Base-by-base conservation (phyloP, 2,797 vertebrate genomes). In the Rhynchotus rufescens region DNA sequence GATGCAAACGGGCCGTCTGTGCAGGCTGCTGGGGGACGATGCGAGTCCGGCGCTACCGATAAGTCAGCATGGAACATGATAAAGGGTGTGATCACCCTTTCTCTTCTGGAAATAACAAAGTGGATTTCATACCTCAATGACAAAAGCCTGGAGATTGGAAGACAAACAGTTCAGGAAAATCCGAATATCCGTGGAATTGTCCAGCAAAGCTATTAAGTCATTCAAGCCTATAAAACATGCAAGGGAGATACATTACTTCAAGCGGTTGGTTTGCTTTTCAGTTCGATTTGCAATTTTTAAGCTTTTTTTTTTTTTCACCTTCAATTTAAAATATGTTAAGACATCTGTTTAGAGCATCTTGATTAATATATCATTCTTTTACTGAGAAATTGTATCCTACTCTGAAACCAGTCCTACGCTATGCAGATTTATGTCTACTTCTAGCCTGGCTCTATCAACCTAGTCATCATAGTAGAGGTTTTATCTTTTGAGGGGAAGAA, bases 81-180 rank as follows among this genome's bases (percentile, higher is more conserved):
- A 83, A 92, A 52, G 42, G 1, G 59, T 32, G 15, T 68, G 28
- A 77, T 79, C 14, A 1, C 8, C 67, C 77, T 75, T 89, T 66
- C 51, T 80, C 69, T 88, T 54, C 54, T 91, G 85, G 85, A 88
- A 77, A 72, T 78, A 16, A 81, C 52, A 74, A 34, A 47, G 57
- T 49, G 60, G 28, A 77, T 90, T 95, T 90, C 74, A 52, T 97
- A 98, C 97, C 97, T 98, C 91, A 90, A 98, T 96, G 75, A 98
- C 59, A 67, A 96, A 96, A 60, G 69, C 85, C 76, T 97, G 94
- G 65, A 97, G 96, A 85, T 96, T 94, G 65, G 97, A 97, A 93
- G 92, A 97, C 42, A 98, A 25, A 66, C 77, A 92, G 21, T 95
- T 94, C 73, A 98, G 92, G 83, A 98, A 97, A 79, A 95, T 69